Evolutionary conservation across 1,140 invertebrate genomes (phyloP), one percentile per base, ranked within the genome.

Genomic region (Penaeus indicus): DNA sequence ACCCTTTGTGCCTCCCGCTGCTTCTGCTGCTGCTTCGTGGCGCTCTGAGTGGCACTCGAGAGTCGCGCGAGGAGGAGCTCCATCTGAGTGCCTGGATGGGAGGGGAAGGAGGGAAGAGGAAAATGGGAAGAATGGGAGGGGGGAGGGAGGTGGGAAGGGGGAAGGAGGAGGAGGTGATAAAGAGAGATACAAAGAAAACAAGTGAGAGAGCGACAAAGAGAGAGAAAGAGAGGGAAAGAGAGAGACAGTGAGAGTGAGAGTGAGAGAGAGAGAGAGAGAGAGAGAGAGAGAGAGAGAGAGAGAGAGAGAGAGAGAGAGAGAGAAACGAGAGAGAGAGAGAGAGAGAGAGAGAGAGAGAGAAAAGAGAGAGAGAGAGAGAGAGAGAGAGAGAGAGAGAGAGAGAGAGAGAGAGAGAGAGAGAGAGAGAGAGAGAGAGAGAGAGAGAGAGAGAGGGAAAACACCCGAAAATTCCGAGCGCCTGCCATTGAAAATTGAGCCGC

Each of bases 301-400:
- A n/a, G n/a, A n/a, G 63, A 64, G 63, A n/a, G n/a, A n/a, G 63
- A n/a, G n/a, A n/a, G n/a, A n/a, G 63, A 64, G n/a, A n/a, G n/a
- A n/a, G n/a, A 64, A n/a, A n/a, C n/a, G 63, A n/a, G n/a, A 64
- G n/a, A 64, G n/a, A n/a, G n/a, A n/a, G n/a, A 64, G 63, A n/a
- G n/a, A 64, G 63, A n/a, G n/a, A n/a, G 63, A 64, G 63, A n/a
- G n/a, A n/a, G 63, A n/a, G 63, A n/a, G n/a, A n/a, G 63, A 64
- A n/a, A 64, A 64, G n/a, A n/a, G n/a, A 64, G n/a, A 64, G 16
- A n/a, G 16, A 64, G 63, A n/a, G n/a, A n/a, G 63, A 64, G 63
- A n/a, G n/a, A 64, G n/a, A 64, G 63, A 64, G n/a, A n/a, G 63
- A n/a, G n/a, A 64, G 63, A 64, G n/a, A 64, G 63, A 64, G n/a